Base-by-base conservation (phyloP, 2,113 vertebrate genomes). In the Neomonachus schauinslandi region DNA sequence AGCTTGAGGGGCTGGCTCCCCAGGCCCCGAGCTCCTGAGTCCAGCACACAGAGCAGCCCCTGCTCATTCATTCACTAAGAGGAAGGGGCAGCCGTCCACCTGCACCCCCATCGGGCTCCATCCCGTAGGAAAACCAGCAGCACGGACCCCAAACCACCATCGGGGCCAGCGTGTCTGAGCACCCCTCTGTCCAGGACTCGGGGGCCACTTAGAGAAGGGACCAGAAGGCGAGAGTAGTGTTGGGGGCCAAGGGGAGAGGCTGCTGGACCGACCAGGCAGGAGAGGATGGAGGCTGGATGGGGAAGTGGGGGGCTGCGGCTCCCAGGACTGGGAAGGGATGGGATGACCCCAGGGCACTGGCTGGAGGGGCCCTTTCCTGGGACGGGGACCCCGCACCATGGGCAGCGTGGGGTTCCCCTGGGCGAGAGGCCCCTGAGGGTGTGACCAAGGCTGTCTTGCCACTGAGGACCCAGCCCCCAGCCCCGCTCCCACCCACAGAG, bases 361-460 rank as follows among this genome's bases (percentile, higher is more conserved):
- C 55, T 24, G 59, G 57, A 57, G 21, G 26, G 24, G 19, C 16
- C 0, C 10, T 63, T 80, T 83, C 26, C 76, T 24, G 61, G 14
- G 4, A 28, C 21, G 51, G 9, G 16, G 5, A 49, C 22, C 6
- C 55, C 3, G 0, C 36, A 26, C 4, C 12, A 0, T 13, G 42
- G 33, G 26, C 26, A 59, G n/a, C 3, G 15, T 4, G 14, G 10
- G 63, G 36, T 16, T 22, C 7, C 39, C 7, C 53, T 1, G 11
- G 22, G 6, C 1, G 7, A 24, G n/a, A 83, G 67, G 39, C 13
- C 15, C 8, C 57, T 8, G 28, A 31, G 76, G 28, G 72, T 2
- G 72, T 8, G 24, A 8, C 67, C 46, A 4, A 79, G 55, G 5
- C 33, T 13, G 7, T 26, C 59, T 59, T 14, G 7, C 2, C 46